Evolutionary conservation across 2,113 vertebrate genomes (phyloP).

Genomic region (Actinemys pallida): DNA sequence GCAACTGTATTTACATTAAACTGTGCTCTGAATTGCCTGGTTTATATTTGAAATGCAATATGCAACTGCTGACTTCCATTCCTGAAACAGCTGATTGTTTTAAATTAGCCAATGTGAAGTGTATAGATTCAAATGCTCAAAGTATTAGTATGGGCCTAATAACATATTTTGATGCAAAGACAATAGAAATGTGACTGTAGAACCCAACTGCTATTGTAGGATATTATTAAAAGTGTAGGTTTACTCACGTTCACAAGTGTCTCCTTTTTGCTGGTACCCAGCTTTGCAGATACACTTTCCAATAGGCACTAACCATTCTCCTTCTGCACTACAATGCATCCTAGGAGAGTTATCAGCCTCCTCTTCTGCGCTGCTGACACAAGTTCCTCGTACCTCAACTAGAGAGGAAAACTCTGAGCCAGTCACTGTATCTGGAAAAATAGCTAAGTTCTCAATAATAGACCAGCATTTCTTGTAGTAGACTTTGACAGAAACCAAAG

Average conservation of each 20-base stretch:
- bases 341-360: conserved; percentile 97
- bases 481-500: conserved; percentile 98
- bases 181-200: neutral
- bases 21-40: neutral
- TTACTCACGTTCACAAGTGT: conserved; percentile 97
- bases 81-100: neutral
- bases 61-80: neutral
- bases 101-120: neutral
- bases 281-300: conserved; percentile 99
- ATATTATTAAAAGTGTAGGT: neutral
- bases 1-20: neutral
- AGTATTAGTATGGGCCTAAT: neutral
- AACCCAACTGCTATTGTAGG: neutral
- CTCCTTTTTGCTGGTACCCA: conserved; percentile 98
- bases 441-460: conserved; percentile 99
- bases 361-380: conserved; percentile 95
- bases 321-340: conserved; percentile 99
- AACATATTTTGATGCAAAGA: neutral
- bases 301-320: conserved; percentile 99
- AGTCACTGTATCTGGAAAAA: conserved; percentile 98
- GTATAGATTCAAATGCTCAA: neutral
- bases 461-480: conserved; percentile 99
- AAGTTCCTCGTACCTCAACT: conserved; percentile 96
- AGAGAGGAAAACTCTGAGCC: conserved; percentile 99
- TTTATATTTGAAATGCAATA: neutral